A percentile compares a stretch with the other conserved stretches of the same genome.
Evolutionary conservation across 2,888 invertebrate genomes (phyloP).

Genomic region (Synergus laeviventris): DNA sequence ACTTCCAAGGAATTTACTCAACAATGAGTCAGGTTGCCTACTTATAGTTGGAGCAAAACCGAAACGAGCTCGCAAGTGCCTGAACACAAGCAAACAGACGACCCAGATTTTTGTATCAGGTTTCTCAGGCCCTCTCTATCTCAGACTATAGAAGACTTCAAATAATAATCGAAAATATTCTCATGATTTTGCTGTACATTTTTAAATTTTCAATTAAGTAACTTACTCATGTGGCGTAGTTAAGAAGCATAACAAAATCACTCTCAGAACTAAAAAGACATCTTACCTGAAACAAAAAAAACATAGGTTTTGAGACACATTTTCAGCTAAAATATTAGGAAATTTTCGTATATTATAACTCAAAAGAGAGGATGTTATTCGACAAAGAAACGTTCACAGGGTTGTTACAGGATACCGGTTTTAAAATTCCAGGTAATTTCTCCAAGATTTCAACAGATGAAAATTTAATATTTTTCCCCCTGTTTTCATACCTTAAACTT

Average conservation of each 20-base stretch:
- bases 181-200: background rate
- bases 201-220: background rate
- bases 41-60: conserved; percentile 7
- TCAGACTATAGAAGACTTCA: background rate
- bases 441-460: too few relatives aligned
- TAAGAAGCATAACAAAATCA: background rate
- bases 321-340: too few relatives aligned
- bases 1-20: conserved; percentile 4
- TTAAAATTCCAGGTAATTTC: too few relatives aligned
- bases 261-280: background rate
- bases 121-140: background rate
- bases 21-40: conserved; percentile 29
- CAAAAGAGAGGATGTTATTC: too few relatives aligned
- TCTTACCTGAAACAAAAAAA: background rate
- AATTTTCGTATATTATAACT: too few relatives aligned
- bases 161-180: background rate
- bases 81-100: conserved; percentile 25
- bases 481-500: too few relatives aligned
- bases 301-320: too few relatives aligned
- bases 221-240: too few relatives aligned
- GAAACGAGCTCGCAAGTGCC: background rate
- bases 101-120: background rate
- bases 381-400: too few relatives aligned
- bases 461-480: too few relatives aligned
- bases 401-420: too few relatives aligned